Evolutionary conservation across 2,797 vertebrate genomes (phyloP).

Genomic region (Lutjanus argentimaculatus): DNA sequence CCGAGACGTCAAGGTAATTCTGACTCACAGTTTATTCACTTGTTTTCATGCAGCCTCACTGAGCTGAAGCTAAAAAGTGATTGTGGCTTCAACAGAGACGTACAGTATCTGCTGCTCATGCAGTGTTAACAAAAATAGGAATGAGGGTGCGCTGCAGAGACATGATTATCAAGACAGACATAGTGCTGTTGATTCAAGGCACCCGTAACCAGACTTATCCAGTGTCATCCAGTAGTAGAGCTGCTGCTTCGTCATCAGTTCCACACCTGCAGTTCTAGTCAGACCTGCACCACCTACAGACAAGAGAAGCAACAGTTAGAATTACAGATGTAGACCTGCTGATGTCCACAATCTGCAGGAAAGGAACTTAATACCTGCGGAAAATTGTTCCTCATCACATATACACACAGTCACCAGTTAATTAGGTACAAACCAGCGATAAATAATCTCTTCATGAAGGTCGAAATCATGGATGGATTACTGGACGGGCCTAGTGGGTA

Average conservation of each 20-base stretch:
- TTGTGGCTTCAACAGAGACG: background rate
- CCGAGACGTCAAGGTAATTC: conserved; percentile 95
- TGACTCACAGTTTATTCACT: background rate
- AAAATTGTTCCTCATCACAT: background rate
- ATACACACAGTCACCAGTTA: background rate
- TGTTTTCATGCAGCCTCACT: background rate
- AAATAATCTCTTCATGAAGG: too few relatives aligned
- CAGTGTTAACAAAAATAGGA: background rate
- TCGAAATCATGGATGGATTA: too few relatives aligned
- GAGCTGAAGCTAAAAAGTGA: background rate
- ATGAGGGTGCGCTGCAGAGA: background rate
- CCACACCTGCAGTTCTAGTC: background rate
- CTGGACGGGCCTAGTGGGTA: too few relatives aligned
- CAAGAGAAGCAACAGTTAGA: background rate
- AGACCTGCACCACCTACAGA: background rate
- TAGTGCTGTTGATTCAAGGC: background rate
- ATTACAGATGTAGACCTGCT: background rate
- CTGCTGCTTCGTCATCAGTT: background rate
- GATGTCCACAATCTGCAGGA: background rate
- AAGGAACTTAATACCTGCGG: background rate
- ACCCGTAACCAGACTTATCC: background rate
- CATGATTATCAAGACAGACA: background rate
- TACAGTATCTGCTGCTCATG: background rate
- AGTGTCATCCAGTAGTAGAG: background rate
- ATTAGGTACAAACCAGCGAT: too few relatives aligned